A percentile compares a stretch with the other conserved stretches of the same genome.
Conservation (phyloP, 2,888 invertebrate species). For the Drosophila borborema region DNA sequence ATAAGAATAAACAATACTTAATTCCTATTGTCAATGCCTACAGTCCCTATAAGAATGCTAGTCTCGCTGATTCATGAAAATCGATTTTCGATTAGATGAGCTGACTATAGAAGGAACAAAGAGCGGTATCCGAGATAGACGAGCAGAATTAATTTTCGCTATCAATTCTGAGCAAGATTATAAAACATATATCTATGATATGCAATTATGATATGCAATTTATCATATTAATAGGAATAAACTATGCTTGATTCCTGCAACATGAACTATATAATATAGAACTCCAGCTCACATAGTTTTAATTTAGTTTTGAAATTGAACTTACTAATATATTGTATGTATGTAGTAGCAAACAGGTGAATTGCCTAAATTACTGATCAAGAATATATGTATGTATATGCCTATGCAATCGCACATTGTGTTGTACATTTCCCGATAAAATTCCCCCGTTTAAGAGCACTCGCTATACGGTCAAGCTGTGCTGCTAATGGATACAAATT, state of each 20-base stretch:
- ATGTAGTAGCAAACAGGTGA: background rate
- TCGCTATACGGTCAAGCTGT: background rate
- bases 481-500: conserved; percentile 30
- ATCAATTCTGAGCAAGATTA: too few relatives aligned
- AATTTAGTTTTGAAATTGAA: background rate
- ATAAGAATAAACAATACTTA: background rate
- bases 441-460: background rate
- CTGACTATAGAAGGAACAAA: too few relatives aligned
- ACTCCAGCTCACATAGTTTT: background rate
- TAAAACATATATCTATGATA: too few relatives aligned
- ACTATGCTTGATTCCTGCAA: too few relatives aligned
- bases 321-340: too few relatives aligned
- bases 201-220: too few relatives aligned
- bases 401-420: background rate
- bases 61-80: background rate
- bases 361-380: background rate
- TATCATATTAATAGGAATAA: too few relatives aligned
- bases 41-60: background rate
- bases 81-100: too few relatives aligned
- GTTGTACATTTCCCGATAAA: background rate
- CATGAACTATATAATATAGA: background rate
- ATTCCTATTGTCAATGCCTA: background rate
- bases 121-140: too few relatives aligned
- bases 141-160: too few relatives aligned
- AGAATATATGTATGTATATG: background rate